Base-by-base conservation (phyloP, 2,797 vertebrate genomes). In the Melanotaenia pygmaea region DNA sequence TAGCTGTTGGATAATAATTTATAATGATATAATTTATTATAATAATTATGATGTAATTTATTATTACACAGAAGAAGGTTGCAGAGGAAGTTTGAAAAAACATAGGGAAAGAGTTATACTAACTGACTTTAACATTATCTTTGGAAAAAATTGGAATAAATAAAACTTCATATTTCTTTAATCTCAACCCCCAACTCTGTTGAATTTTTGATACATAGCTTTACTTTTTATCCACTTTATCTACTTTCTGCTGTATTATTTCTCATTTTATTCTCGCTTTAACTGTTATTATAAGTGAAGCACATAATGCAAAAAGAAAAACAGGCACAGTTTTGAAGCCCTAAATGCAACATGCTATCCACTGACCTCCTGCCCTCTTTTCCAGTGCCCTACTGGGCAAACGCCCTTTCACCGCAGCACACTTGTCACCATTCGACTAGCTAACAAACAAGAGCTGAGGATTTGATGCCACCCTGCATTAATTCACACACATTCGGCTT, bases 401-500 rank as follows among this genome's bases (percentile, higher is more conserved):
- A 81, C 53, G 40, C 72, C 83, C 67, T 88, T 88, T 89, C 67
- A 64, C 72, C 38, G 68, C 56, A 20, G 65, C 58, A 74, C 57
- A 51, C 83, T 83, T 89, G 85, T 88, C 86, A 83, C 84, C 67
- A 72, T 72, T 79, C 50, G 66, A 61, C 82, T 69, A 61, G 74
- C 72, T 67, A 77, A 85, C 75, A 59, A 37, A 79, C 59, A 58
- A 67, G 80, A 81, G 74, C 68, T 12, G 38, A 69, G 72, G 64
- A 64, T 62, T 81, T 67, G 65, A 74, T 84, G 83, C 74, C 79
- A 84, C 16, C 70, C 51, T 51, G 64, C 60, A 90, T 91, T 76
- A 90, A 77, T 84, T 91, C 85, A 86, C 67, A 75, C 34, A 64
- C 56, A 72, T 64, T 34, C 12, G 9, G 43, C 64, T 20, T 6